These are phyloP conservation scores for Xiphophorus hellerii DNA, from an alignment of 2,113 vertebrate species.

Conservation along the genomic window DNA sequence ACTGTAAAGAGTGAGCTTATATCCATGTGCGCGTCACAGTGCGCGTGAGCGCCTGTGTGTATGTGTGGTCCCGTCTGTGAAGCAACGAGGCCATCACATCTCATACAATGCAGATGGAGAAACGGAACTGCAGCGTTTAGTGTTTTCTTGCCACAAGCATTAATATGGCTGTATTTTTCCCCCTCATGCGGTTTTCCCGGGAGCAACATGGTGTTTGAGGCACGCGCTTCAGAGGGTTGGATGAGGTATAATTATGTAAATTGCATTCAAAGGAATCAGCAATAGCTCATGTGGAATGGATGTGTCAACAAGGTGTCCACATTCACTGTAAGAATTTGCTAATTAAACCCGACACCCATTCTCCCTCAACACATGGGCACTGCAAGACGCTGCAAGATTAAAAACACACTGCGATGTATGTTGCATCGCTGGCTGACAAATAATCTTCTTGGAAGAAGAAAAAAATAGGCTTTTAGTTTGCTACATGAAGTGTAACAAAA, in stretches of 20 bases:
- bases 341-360: constrained; percentile 78
- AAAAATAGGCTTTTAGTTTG: constrained; percentile 62
- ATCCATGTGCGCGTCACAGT: neutral
- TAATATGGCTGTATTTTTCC: constrained; percentile 73
- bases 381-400: constrained; percentile 47
- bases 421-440: constrained; percentile 57
- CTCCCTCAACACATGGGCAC: constrained; percentile 63
- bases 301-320: constrained; percentile 79
- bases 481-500: constrained; percentile 48
- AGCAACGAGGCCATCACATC: constrained; percentile 48
- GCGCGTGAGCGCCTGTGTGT: neutral
- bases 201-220: constrained; percentile 64
- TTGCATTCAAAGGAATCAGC: constrained; percentile 80
- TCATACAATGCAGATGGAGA: constrained; percentile 78
- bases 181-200: constrained; percentile 59
- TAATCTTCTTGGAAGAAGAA: constrained; percentile 59
- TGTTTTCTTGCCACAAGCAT: constrained; percentile 68
- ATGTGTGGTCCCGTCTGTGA: constrained; percentile 47
- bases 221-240: constrained; percentile 67
- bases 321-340: constrained; percentile 73
- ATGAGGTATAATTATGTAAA: constrained; percentile 87
- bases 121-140: constrained; percentile 67
- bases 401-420: constrained; percentile 48
- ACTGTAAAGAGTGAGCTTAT: constrained; percentile 24
- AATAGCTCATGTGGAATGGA: constrained; percentile 79